Conservation (phyloP, 1,140 invertebrate species). For the Zaprionus inermis region DNA sequence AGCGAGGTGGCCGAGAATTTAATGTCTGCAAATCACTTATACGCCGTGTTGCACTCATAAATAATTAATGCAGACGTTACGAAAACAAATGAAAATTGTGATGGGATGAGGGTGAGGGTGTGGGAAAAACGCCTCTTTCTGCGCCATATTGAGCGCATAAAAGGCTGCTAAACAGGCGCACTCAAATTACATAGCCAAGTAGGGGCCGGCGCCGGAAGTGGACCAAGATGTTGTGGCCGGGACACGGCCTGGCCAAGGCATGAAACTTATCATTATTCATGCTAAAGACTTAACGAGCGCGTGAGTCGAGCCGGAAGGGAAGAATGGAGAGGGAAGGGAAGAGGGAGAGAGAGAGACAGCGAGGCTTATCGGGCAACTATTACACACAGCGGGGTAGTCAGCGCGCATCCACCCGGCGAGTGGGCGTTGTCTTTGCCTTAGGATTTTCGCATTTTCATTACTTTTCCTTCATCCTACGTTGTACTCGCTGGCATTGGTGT, state of each 20-base stretch:
- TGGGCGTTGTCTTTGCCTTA: slow-evolving; percentile 47
- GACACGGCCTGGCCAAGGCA: slow-evolving; percentile 38
- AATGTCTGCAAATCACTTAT: slow-evolving; percentile 65
- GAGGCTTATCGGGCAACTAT: slow-evolving; percentile 72
- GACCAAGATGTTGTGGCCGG: slow-evolving; percentile 60
- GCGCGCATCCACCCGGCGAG: slow-evolving; percentile 14
- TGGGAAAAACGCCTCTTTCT: slow-evolving; percentile 25
- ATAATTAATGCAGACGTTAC: slow-evolving; percentile 74
- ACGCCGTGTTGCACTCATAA: slow-evolving; percentile 72
- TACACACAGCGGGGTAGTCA: slow-evolving; percentile 58
- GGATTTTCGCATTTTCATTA: slow-evolving; percentile 78
- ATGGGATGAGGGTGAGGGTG: slow-evolving; percentile 12
- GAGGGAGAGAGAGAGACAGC: neutral
- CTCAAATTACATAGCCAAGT: slow-evolving; percentile 58
- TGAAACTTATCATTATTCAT: slow-evolving; percentile 83
- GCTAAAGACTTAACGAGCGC: slow-evolving; percentile 83
- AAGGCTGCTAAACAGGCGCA: slow-evolving; percentile 72
- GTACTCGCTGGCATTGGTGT: slow-evolving; percentile 49
- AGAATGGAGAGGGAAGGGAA: neutral
- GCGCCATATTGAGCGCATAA: slow-evolving; percentile 76
- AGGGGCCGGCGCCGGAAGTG: slow-evolving; percentile 43
- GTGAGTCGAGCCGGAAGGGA: slow-evolving; percentile 33
- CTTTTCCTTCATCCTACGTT: slow-evolving; percentile 42
- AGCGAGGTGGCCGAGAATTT: slow-evolving; percentile 45
- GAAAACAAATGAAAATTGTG: slow-evolving; percentile 66